Evolutionary conservation across 2,113 vertebrate genomes (phyloP).

Genomic region (Bagarius yarrelli): DNA sequence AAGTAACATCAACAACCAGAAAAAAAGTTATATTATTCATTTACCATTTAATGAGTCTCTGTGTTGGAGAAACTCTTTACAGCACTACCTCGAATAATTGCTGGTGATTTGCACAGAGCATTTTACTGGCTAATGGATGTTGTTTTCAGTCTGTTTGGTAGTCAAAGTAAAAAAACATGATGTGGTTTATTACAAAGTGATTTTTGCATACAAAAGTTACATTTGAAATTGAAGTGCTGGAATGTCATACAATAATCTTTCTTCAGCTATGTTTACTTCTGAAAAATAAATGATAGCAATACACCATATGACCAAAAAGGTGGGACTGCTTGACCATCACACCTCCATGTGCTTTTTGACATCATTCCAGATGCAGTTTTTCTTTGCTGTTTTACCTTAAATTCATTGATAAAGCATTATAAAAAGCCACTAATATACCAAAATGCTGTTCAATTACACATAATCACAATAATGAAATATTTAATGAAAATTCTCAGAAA

Average conservation of each 20-base stretch:
- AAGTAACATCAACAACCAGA: background rate
- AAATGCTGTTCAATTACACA: too few species aligned
- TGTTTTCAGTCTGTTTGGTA: background rate
- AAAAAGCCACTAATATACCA: too few species aligned
- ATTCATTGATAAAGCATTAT: background rate
- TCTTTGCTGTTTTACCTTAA: background rate
- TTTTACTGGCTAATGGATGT: constrained; percentile 14
- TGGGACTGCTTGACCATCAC: background rate
- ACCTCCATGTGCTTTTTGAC: background rate
- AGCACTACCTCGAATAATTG: constrained; percentile 69
- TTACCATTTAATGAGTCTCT: constrained; percentile 60
- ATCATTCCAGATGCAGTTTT: background rate
- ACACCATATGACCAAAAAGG: background rate
- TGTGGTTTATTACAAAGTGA: constrained; percentile 59
- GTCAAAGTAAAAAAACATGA: constrained; percentile 28
- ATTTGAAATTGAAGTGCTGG: constrained; percentile 65
- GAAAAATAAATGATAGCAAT: constrained; percentile 18
- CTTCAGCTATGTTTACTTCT: constrained; percentile 66
- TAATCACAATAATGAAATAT: too few species aligned
- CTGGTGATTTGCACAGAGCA: constrained; percentile 45
- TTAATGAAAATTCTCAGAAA: too few species aligned
- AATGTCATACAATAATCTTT: constrained; percentile 54
- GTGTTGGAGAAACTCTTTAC: constrained; percentile 46
- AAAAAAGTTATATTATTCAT: constrained; percentile 50
- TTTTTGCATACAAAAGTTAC: constrained; percentile 37